Conservation (phyloP, 2,113 vertebrate species). For the Ailuropoda melanoleuca region DNA sequence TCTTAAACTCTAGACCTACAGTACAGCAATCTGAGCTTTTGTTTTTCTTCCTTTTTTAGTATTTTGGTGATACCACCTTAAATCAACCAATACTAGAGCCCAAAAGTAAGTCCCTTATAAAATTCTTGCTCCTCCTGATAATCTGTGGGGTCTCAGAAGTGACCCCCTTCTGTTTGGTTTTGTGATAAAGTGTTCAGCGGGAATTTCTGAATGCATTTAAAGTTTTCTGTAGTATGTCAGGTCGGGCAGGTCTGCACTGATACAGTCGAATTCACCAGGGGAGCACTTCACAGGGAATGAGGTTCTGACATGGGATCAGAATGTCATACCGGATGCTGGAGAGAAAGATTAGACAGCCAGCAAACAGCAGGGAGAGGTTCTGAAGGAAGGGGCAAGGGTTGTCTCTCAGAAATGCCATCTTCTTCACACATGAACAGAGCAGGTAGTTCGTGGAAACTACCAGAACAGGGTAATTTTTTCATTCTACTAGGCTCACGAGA, state of each 20-base stretch:
- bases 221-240: background rate
- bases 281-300: slow-evolving; percentile 19
- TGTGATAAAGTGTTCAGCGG: slow-evolving; percentile 26
- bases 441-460: slow-evolving; percentile 29
- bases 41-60: background rate
- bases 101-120: background rate
- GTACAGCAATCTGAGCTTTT: background rate
- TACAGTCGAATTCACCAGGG: background rate
- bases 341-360: slow-evolving; percentile 26
- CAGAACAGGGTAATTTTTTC: background rate
- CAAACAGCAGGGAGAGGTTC: background rate
- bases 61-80: background rate
- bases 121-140: background rate
- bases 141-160: background rate
- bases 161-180: slow-evolving; percentile 4
- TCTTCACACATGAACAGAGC: background rate
- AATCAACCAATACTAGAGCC: background rate
- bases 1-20: background rate
- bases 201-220: background rate
- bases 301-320: slow-evolving; percentile 22
- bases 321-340: slow-evolving; percentile 28
- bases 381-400: background rate
- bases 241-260: background rate
- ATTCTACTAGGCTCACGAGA: background rate
- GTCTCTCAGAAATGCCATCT: background rate